phyloP scores from a whole-genome alignment of 2,888 invertebrate genomes.

The Emmelina monodactyla region DNA sequence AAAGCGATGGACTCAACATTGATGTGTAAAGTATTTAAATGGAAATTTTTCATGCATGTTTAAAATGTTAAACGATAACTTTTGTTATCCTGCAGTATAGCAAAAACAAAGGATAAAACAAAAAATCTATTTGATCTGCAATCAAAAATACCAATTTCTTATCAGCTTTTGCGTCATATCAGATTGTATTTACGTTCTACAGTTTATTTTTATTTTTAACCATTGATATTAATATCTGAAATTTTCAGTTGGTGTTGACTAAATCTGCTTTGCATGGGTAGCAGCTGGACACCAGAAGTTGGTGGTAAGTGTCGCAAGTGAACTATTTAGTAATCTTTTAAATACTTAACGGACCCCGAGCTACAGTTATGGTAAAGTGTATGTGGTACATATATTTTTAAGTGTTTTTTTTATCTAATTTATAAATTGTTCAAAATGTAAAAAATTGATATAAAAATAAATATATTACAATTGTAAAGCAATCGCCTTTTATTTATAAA shows the following conservation, averaged over 20 bases:
- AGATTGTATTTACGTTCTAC: no score
- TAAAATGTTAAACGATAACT: slow-evolving; percentile 10
- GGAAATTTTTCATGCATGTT: slow-evolving; percentile 13
- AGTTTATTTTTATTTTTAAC: no score
- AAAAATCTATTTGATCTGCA: no score
- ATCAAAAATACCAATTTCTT: no score
- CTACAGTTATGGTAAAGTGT: slow-evolving; percentile 12
- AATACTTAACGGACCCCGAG: not conserved
- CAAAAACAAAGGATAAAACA: no score
- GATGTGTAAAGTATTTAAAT: slow-evolving; percentile 52
- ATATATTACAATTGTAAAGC: slow-evolving; percentile 26
- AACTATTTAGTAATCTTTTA: slow-evolving; percentile 31
- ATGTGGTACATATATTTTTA: slow-evolving; percentile 9
- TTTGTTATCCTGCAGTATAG: slow-evolving; percentile 7
- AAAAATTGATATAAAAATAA: slow-evolving; percentile 27
- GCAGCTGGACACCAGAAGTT: no score
- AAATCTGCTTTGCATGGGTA: slow-evolving; percentile 7
- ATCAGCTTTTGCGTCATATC: no score
- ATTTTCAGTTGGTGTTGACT: slow-evolving; percentile 46
- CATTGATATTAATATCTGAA: slow-evolving; percentile 16
- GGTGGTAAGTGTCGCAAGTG: slow-evolving; percentile 53
- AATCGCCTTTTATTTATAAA: slow-evolving; percentile 30
- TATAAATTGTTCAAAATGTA: slow-evolving; percentile 24
- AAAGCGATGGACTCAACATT: slow-evolving; percentile 33
- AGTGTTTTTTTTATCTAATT: not conserved